A percentile compares a stretch with the other conserved stretches of the same genome.
Evolutionary conservation across 2,888 invertebrate genomes (phyloP).

Genomic region (Zaprionus bogoriensis): DNA sequence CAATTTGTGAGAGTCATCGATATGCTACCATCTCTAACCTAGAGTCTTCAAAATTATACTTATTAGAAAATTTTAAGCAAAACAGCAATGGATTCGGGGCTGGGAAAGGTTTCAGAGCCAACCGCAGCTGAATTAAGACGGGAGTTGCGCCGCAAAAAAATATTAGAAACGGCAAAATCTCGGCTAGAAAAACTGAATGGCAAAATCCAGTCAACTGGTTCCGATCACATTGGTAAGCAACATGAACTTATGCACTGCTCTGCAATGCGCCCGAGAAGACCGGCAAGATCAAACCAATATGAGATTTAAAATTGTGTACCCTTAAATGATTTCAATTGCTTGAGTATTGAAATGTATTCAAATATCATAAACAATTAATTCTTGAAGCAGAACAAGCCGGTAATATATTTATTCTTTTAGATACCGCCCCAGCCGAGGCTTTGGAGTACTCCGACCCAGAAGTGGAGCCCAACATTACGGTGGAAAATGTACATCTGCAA

Average conservation of each 20-base stretch:
- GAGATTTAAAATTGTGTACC: too few relatives aligned
- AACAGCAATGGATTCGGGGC: constrained; percentile 16
- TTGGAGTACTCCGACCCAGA: constrained; percentile 49
- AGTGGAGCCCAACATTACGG: constrained; percentile 37
- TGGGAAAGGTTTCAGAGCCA: constrained; percentile 2
- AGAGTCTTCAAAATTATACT: not conserved
- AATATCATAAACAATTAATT: too few relatives aligned
- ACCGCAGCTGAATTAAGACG: constrained; percentile 22
- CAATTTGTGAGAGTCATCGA: not conserved
- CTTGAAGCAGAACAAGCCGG: too few relatives aligned
- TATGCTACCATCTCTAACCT: not conserved
- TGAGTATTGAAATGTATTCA: too few relatives aligned
- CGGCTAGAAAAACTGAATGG: constrained; percentile 44
- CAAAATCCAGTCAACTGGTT: not conserved
- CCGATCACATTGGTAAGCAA: constrained; percentile 1
- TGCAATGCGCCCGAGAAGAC: not conserved
- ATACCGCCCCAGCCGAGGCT: constrained; percentile 11
- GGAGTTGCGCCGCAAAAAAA: constrained; percentile 30
- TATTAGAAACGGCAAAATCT: constrained; percentile 35
- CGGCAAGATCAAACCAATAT: too few relatives aligned
- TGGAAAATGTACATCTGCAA: not conserved
- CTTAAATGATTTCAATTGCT: too few relatives aligned
- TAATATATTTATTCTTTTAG: constrained; percentile 12
- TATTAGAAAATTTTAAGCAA: not conserved
- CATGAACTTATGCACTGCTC: not conserved